A percentile compares a stretch with the other conserved stretches of the same genome.
Evolutionary conservation across 2,797 vertebrate species (phyloP).

Genomic region (Clarias pachynema): DNA sequence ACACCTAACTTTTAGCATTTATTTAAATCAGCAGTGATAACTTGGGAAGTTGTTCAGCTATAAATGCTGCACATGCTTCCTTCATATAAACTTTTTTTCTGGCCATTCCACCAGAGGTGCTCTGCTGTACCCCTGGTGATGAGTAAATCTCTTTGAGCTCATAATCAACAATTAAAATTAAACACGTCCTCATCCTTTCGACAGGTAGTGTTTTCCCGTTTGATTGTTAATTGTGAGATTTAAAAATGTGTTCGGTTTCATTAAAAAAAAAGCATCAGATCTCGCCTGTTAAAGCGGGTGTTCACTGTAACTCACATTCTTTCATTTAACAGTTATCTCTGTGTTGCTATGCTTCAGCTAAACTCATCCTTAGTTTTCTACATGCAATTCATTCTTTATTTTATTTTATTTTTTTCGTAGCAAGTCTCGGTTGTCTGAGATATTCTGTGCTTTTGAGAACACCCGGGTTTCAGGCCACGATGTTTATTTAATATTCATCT

Average conservation of each 20-base stretch:
- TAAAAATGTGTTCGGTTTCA: background rate
- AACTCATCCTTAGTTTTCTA: background rate
- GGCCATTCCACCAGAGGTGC: background rate
- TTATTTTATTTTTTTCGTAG: background rate
- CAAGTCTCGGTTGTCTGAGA: background rate
- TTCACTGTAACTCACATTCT: background rate
- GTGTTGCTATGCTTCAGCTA: background rate
- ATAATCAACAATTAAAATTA: background rate
- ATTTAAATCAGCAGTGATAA: background rate
- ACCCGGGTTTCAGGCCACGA: slow-evolving; percentile 15
- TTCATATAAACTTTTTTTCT: background rate
- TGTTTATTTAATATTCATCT: slow-evolving; percentile 46
- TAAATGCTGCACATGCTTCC: background rate
- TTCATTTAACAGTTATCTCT: background rate
- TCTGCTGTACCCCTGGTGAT: background rate
- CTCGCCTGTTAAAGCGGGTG: background rate
- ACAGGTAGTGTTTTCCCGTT: background rate
- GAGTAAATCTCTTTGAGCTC: no score
- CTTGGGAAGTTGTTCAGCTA: background rate
- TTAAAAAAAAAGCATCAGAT: background rate
- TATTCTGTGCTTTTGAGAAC: slow-evolving; percentile 19
- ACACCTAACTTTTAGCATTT: background rate
- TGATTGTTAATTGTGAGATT: background rate
- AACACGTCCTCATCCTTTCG: background rate
- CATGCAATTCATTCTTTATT: slow-evolving; percentile 7